phyloP scores from a whole-genome alignment of 2,888 invertebrate genomes.

The Nomada ferruginata region DNA sequence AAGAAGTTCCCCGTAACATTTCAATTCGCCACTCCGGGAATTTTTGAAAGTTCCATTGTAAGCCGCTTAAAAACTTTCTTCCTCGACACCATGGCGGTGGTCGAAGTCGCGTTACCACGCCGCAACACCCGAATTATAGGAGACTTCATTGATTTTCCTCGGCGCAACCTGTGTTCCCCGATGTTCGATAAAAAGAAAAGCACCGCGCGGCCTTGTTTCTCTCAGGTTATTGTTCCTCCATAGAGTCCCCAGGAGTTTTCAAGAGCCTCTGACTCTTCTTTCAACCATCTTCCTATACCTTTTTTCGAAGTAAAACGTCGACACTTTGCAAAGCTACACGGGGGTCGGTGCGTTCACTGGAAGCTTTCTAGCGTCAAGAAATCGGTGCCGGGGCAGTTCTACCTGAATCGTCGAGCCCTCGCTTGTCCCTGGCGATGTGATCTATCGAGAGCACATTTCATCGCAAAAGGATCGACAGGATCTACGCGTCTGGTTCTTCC shows the following conservation, averaged over 20 bases:
- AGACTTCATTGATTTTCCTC: conserved; percentile 10
- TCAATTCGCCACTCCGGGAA: not conserved
- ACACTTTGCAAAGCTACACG: not conserved
- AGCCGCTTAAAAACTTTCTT: not conserved
- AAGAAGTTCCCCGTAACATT: not conserved
- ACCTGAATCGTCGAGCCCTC: not conserved
- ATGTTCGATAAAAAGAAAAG: conserved; percentile 2
- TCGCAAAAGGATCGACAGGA: conserved; percentile 19
- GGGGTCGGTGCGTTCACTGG: not conserved
- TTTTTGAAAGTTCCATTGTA: conserved; percentile 19
- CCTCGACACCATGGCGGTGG: not conserved
- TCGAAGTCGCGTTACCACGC: not conserved
- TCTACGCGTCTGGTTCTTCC: not conserved
- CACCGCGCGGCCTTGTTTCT: conserved; percentile 3
- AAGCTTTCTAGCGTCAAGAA: not conserved
- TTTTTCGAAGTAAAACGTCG: conserved; percentile 4
- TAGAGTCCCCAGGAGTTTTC: no score
- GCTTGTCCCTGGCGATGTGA: not conserved
- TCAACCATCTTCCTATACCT: not conserved
- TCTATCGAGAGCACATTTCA: conserved; percentile 31
- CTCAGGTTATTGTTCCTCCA: not conserved
- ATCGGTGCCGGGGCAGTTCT: conserved; percentile 10
- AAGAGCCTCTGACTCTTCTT: no score
- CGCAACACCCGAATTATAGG: conserved; percentile 22
- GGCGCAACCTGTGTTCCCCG: not conserved